Percentiles rank a stretch among this genome's conserved stretches.
Evolutionary conservation across 1,140 invertebrate genomes (phyloP).

Genomic region (Zeugodacus cucurbitae): DNA sequence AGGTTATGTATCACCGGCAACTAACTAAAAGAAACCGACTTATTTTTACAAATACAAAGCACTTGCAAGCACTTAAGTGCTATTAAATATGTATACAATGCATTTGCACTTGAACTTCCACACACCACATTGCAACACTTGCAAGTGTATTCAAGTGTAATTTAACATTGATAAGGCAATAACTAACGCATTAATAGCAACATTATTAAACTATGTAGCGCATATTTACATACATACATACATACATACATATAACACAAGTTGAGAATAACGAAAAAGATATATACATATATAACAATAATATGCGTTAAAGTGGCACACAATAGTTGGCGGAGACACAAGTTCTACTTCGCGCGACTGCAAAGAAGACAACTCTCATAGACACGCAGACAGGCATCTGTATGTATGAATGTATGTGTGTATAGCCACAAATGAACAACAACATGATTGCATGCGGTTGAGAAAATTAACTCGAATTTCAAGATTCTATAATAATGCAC

Average conservation of each 20-base stretch:
- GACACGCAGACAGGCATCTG: neutral
- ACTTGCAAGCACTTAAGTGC: neutral
- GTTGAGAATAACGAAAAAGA: neutral
- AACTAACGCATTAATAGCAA: neutral
- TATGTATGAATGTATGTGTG: neutral
- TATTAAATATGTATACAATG: neutral
- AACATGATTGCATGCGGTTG: neutral
- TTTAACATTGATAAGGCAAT: constrained; percentile 6
- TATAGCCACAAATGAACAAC: neutral
- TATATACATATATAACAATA: neutral
- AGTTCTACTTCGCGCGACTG: neutral
- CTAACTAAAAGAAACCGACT: too few relatives aligned
- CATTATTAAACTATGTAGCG: neutral
- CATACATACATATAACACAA: neutral
- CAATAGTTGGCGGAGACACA: constrained; percentile 23
- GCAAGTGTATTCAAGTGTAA: constrained; percentile 17
- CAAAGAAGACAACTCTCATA: neutral
- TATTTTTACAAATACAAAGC: neutral
- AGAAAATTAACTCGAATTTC: constrained; percentile 21
- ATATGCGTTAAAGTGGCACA: neutral
- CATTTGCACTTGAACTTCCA: constrained; percentile 35
- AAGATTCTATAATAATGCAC: constrained; percentile 23
- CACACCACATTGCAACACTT: neutral
- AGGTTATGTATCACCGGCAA: too few relatives aligned
- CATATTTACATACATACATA: neutral